These are phyloP conservation scores for Aegypius monachus DNA, from an alignment of 2,113 vertebrate genomes.

Conservation along the genomic window DNA sequence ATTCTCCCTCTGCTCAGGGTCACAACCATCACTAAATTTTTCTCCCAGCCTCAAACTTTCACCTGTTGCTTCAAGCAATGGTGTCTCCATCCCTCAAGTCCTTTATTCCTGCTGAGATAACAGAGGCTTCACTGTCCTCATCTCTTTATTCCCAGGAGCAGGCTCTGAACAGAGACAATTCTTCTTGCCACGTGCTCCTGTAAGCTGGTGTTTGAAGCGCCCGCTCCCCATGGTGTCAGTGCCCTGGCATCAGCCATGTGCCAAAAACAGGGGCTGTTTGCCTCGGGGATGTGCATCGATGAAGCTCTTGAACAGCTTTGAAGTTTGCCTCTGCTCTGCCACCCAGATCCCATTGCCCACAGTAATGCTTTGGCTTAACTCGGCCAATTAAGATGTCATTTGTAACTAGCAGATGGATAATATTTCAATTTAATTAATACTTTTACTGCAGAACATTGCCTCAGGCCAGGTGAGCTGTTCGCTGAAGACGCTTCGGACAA, in stretches of 20 bases:
- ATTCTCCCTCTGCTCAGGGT: neutral
- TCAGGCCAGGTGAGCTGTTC: neutral
- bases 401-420: neutral
- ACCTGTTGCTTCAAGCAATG: neutral
- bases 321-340: neutral
- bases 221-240: accelerated
- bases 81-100: neutral
- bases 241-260: neutral
- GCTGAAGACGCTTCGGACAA: neutral
- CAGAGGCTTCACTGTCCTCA: neutral
- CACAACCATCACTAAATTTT: neutral
- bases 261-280: accelerated
- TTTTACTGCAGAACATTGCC: neutral
- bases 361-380: neutral
- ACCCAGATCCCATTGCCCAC: neutral
- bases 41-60: neutral
- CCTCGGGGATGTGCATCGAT: neutral
- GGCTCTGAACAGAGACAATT: neutral
- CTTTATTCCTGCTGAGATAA: neutral
- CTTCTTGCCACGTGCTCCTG: neutral
- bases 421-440: neutral
- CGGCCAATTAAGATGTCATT: neutral
- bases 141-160: neutral
- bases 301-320: neutral
- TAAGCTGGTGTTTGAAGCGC: too few relatives aligned